These are phyloP conservation scores for Xiphophorus hellerii DNA, from an alignment of 2,113 vertebrate species.

Conservation along the genomic window DNA sequence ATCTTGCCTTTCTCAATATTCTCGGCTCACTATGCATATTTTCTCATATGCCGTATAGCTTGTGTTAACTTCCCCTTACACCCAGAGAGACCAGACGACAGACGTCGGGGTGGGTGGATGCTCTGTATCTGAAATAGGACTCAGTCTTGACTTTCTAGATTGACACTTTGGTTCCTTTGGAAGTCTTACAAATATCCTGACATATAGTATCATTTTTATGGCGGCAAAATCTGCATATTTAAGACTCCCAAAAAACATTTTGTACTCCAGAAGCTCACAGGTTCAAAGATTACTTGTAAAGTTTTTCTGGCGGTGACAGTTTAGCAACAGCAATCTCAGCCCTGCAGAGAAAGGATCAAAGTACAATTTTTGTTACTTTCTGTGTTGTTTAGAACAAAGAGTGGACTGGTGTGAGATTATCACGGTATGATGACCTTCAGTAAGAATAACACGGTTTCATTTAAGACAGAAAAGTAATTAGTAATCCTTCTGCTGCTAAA, in stretches of 20 bases:
- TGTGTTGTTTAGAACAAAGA: background rate
- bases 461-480: background rate
- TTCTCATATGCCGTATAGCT: background rate
- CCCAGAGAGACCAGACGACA: constrained; percentile 31
- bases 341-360: background rate
- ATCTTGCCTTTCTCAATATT: constrained; percentile 52
- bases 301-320: background rate
- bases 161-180: background rate
- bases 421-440: background rate
- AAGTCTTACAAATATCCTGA: background rate
- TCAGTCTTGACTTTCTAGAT: background rate
- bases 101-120: background rate
- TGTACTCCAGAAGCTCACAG: background rate
- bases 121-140: constrained; percentile 22
- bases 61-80: constrained; percentile 12
- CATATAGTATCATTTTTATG: background rate
- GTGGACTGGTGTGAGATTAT: background rate
- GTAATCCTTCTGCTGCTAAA: background rate
- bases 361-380: background rate
- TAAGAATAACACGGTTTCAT: background rate
- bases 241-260: no score
- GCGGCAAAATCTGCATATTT: no score
- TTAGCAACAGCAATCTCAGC: no score
- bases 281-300: background rate
- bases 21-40: constrained; percentile 44